phyloP scores from a whole-genome alignment of 2,888 invertebrate genomes.

The Cheilosia variabilis region DNA sequence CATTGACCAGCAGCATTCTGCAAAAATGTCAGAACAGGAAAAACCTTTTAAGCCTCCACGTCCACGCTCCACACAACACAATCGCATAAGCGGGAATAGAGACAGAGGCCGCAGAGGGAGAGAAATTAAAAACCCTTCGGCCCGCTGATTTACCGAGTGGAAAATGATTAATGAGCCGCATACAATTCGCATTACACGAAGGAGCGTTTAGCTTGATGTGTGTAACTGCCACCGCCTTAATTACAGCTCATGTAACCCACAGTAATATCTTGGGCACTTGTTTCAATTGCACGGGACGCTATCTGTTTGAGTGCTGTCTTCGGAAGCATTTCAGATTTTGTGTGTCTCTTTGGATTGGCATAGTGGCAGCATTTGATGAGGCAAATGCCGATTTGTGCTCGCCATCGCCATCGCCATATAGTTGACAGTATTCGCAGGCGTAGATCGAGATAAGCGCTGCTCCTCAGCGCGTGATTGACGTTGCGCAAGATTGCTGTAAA shows the following conservation, averaged over 20 bases:
- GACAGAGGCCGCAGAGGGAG: constrained; percentile 10
- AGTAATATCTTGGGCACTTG: constrained; percentile 63
- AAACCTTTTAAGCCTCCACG: constrained; percentile 71
- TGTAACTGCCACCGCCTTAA: constrained; percentile 74
- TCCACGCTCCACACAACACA: constrained; percentile 15
- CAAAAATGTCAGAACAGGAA: constrained; percentile 72
- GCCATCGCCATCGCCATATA: neutral
- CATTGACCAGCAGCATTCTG: constrained; percentile 53
- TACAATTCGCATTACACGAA: constrained; percentile 70
- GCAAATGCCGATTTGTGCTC: constrained; percentile 25
- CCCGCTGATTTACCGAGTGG: constrained; percentile 50
- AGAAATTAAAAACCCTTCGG: constrained; percentile 55
- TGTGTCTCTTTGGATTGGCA: constrained; percentile 31
- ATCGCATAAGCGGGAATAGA: constrained; percentile 39
- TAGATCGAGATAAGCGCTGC: constrained; percentile 34
- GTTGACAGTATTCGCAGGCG: constrained; percentile 55
- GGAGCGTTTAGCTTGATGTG: constrained; percentile 72
- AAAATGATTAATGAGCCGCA: constrained; percentile 75
- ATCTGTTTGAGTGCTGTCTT: constrained; percentile 59
- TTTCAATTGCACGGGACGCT: constrained; percentile 62
- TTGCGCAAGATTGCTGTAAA: neutral
- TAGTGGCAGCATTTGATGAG: constrained; percentile 25
- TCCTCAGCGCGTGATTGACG: neutral
- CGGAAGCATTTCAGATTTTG: constrained; percentile 41
- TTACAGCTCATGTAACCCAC: constrained; percentile 73